Evolutionary conservation across 2,888 invertebrate genomes (phyloP).

Genomic region (Brachyptera risi): DNA sequence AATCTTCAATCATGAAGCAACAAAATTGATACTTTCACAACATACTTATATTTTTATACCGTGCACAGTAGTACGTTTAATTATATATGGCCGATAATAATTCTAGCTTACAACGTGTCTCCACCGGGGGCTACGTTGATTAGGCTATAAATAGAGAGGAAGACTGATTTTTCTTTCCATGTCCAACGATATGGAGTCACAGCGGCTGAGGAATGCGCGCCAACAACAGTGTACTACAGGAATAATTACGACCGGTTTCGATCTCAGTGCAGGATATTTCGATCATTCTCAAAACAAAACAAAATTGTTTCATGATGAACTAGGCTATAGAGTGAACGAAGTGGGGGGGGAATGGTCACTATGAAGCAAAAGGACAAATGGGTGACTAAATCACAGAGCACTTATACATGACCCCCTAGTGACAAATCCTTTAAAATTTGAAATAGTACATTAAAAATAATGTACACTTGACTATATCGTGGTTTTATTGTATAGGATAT

Average conservation of each 20-base stretch:
- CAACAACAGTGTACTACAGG: too few relatives aligned
- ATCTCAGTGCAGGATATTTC: not conserved
- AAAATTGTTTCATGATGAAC: not conserved
- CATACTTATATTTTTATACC: not conserved
- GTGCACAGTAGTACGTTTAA: constrained; percentile 5
- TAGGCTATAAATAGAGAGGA: constrained; percentile 6
- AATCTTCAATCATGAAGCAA: not conserved
- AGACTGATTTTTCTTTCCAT: not conserved
- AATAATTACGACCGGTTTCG: not conserved
- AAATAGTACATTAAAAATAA: too few relatives aligned
- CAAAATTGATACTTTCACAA: constrained; percentile 14
- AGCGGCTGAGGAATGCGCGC: not conserved
- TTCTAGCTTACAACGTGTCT: constrained; percentile 3
- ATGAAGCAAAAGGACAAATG: too few relatives aligned
- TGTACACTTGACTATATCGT: too few relatives aligned
- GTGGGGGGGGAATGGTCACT: too few relatives aligned
- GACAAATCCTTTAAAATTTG: too few relatives aligned
- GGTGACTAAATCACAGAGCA: too few relatives aligned
- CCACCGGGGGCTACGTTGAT: constrained; percentile 4
- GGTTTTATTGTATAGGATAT: too few relatives aligned
- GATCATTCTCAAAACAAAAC: not conserved
- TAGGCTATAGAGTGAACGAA: too few relatives aligned
- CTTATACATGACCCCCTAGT: too few relatives aligned
- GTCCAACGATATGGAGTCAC: not conserved
- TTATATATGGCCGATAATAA: constrained; percentile 10